Evolutionary conservation across 2,113 vertebrate genomes (phyloP).

Genomic region (Thomomys bottae): DNA sequence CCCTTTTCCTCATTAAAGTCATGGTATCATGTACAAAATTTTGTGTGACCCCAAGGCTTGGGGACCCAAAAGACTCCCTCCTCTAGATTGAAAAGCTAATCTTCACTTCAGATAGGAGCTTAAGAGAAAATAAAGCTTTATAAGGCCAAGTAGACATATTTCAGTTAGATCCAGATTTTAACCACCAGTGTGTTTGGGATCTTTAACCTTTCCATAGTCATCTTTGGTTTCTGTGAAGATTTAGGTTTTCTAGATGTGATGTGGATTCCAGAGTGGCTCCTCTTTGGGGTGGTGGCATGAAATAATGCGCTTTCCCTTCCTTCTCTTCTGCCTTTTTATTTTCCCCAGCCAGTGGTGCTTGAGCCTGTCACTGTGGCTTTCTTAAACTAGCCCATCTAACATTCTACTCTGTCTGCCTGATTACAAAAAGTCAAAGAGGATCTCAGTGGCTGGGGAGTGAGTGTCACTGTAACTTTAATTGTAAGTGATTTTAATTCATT

Average conservation of each 20-base stretch:
- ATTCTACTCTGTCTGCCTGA: conserved; percentile 87
- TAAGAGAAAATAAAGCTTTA: not conserved
- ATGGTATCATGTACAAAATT: not conserved
- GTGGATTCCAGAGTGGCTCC: not conserved
- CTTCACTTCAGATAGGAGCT: not conserved
- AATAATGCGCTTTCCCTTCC: conserved; percentile 78
- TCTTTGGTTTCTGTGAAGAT: not conserved
- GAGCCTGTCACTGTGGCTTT: conserved; percentile 86
- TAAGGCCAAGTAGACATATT: not conserved
- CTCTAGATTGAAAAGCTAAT: not conserved
- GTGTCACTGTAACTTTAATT: conserved; percentile 87
- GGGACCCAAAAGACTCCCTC: too few species aligned
- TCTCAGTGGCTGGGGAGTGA: conserved; percentile 84
- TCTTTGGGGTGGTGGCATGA: conserved; percentile 46
- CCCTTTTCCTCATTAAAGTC: not conserved
- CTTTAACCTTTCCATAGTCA: not conserved
- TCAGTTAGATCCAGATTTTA: not conserved
- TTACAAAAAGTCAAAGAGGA: conserved; percentile 86
- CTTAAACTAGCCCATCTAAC: conserved; percentile 89
- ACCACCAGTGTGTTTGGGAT: not conserved
- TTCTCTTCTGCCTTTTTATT: conserved; percentile 86
- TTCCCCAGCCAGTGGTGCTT: conserved; percentile 91
- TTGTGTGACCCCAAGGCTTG: not conserved
- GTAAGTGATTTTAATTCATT: conserved; percentile 88
- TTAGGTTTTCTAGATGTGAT: not conserved